Conservation (phyloP, 92 coral and sea anemone species). For the Zoanthus gigantus region DNA sequence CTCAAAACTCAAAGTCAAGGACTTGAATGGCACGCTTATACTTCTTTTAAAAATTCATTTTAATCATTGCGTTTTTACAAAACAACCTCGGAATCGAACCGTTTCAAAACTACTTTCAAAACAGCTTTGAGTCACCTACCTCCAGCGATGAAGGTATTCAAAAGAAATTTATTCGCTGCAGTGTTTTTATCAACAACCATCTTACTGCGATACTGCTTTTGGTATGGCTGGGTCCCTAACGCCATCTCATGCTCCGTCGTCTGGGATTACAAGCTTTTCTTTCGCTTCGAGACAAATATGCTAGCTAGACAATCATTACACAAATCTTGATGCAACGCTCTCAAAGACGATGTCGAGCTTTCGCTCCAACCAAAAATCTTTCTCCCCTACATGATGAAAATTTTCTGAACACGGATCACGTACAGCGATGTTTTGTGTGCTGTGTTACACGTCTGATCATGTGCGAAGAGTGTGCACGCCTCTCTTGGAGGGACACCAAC, state of each 20-base stretch:
- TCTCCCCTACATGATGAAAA: slow-evolving; percentile 28
- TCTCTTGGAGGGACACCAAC: background rate
- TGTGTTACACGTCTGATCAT: slow-evolving; percentile 11
- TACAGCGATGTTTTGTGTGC: background rate
- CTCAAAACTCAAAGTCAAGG: background rate
- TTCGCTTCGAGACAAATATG: background rate
- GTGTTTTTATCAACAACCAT: slow-evolving; percentile 29
- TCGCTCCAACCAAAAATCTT: slow-evolving; percentile 12
- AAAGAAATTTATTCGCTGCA: slow-evolving; percentile 29
- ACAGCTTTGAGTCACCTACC: slow-evolving; percentile 31
- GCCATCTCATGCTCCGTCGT: slow-evolving; percentile 35
- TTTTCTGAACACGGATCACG: background rate
- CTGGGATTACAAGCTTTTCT: background rate
- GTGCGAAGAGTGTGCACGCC: background rate
- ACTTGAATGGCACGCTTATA: background rate
- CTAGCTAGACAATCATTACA: background rate
- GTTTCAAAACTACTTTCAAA: background rate
- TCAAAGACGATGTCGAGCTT: slow-evolving; percentile 25
- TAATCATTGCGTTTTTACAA: background rate
- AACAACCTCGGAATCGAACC: background rate
- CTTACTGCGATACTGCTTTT: slow-evolving; percentile 29
- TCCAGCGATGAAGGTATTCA: slow-evolving; percentile 49
- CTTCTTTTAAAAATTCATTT: background rate
- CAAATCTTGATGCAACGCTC: background rate
- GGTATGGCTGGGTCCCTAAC: slow-evolving; percentile 24